Evolutionary conservation across 2,797 vertebrate species (phyloP), one percentile per base, ranked within the genome.

Genomic region (Pseudopleuronectes americanus): DNA sequence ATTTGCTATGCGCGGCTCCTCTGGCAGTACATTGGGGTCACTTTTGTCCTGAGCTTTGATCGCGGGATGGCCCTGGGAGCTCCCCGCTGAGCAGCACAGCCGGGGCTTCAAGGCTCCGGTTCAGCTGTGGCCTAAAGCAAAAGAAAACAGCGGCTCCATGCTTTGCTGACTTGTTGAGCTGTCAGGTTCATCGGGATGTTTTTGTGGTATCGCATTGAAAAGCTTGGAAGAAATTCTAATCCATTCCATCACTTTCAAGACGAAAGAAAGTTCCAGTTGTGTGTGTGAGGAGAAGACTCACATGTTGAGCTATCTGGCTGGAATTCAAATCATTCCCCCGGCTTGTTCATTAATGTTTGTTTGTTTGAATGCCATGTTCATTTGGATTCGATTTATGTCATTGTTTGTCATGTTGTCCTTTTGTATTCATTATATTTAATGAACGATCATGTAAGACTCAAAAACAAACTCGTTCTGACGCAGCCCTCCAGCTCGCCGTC

Each of bases 171-270:
- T 59, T 43, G 68, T 77, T 65, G 63, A 55, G 72, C 61, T 77
- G 79, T 74, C 79, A 31, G 62, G 33, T 57, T 59, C 61, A 41
- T 53, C 56, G 14, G 60, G 62, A 68, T 70, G 61, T 54, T 76
- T 71, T 71, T 51, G 28, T 33, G 52, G 56, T 69, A 75, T 76
- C 60, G 26, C 68, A 4, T 38, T 47, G 2, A 77, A 59, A 59
- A 63, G 68, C 69, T 74, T 53, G 59, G 71, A 73, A 47, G 56
- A 79, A 77, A 59, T 51, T 71, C 45, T 71, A 57, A 79, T 48
- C 3, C n/a, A 56, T 60, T 77, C 57, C 62, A 45, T 87, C 80
- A 80, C 51, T 59, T 76, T 71, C 9, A 7, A 58, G 16, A 19
- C 63, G 53, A 4, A 75, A 76, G 58, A 70, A 56, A 66, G 57